Evolutionary conservation across 2,888 invertebrate species (phyloP).

Genomic region (Mythimna loreyi): DNA sequence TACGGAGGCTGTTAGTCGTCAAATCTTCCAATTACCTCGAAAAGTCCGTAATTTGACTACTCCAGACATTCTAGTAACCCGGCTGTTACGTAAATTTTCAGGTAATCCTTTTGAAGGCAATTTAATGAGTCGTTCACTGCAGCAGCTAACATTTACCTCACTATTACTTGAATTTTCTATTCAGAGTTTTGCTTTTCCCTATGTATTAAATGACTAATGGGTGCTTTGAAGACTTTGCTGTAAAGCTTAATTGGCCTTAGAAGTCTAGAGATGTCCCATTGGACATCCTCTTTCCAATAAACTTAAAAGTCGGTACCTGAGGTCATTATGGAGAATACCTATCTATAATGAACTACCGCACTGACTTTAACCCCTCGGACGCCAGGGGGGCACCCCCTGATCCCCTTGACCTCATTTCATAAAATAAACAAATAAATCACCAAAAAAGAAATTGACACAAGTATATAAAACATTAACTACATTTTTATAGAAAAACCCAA

Average conservation of each 20-base stretch:
- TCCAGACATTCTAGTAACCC: constrained; percentile 11
- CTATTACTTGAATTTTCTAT: constrained; percentile 15
- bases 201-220: background rate
- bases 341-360: too few relatives aligned
- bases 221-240: constrained; percentile 6
- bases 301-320: too few relatives aligned
- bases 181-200: background rate
- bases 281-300: background rate
- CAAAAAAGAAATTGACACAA: too few relatives aligned
- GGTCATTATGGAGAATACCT: too few relatives aligned
- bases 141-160: constrained; percentile 8
- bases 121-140: constrained; percentile 38
- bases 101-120: constrained; percentile 14
- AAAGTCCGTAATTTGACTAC: background rate
- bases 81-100: constrained; percentile 2
- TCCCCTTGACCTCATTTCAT: too few relatives aligned
- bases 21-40: background rate
- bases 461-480: too few relatives aligned
- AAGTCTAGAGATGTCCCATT: background rate
- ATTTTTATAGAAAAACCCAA: too few relatives aligned
- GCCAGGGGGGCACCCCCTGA: too few relatives aligned
- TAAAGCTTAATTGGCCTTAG: background rate
- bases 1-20: too few relatives aligned
- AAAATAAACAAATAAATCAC: too few relatives aligned
- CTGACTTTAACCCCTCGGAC: too few relatives aligned